Conservation (phyloP, 2,113 vertebrate genomes). For the Edolisoma coerulescens region DNA sequence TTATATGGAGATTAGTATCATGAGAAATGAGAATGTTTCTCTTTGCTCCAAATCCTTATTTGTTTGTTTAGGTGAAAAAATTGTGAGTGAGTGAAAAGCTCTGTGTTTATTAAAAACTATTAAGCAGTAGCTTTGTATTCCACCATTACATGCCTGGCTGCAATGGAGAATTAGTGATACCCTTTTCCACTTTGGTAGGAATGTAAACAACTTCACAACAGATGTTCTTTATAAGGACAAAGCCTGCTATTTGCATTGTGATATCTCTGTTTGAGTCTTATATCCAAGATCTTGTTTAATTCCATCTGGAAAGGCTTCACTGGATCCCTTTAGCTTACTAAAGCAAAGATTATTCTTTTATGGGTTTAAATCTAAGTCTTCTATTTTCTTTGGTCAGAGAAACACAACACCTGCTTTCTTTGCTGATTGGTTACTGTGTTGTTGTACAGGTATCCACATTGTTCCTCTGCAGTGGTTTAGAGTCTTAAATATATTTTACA, state of each 20-base stretch:
- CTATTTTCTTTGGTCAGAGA: not conserved
- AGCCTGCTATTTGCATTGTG: conserved; percentile 27
- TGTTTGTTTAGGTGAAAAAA: not conserved
- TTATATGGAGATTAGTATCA: not conserved
- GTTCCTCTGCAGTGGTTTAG: not conserved
- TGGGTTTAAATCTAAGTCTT: not conserved
- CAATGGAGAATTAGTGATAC: not conserved
- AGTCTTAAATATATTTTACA: not conserved
- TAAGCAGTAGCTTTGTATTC: not conserved
- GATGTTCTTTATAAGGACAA: conserved; percentile 45
- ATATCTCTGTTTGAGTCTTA: conserved; percentile 1
- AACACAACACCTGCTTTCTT: not conserved
- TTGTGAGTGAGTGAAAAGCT: not conserved
- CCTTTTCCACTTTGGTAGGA: conserved; percentile 5
- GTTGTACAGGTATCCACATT: not conserved
- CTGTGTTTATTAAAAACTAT: not conserved
- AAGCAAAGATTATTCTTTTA: conserved; percentile 16
- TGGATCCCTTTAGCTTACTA: not conserved
- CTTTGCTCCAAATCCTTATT: not conserved
- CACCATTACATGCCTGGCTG: not conserved
- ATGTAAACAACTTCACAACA: conserved; percentile 51
- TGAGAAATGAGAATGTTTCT: not conserved
- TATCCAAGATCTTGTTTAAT: conserved; percentile 48
- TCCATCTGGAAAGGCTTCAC: conserved; percentile 41
- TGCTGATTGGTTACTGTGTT: not conserved